Evolutionary conservation across 2,888 invertebrate genomes (phyloP).

Genomic region (Lysandra coridon): DNA sequence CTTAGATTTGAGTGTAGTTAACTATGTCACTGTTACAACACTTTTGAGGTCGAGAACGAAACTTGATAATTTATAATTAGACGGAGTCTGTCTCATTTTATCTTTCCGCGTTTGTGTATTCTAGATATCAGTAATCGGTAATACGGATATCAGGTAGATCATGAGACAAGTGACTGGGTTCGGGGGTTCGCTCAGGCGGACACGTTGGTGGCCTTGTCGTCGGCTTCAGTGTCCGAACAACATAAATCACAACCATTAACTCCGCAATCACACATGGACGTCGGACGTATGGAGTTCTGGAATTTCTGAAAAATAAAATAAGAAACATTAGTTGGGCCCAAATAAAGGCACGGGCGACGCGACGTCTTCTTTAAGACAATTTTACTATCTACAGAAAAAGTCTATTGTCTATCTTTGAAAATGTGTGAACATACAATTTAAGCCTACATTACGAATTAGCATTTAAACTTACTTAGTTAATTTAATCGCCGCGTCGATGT

Average conservation of each 20-base stretch:
- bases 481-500: background rate
- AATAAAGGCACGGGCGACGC: background rate
- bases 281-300: constrained; percentile 86
- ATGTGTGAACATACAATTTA: too few species aligned
- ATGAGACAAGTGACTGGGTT: constrained; percentile 32
- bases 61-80: constrained; percentile 59
- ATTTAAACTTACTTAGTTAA: background rate
- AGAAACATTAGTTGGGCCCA: background rate
- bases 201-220: constrained; percentile 68
- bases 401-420: too few species aligned
- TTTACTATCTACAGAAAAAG: too few species aligned
- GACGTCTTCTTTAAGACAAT: too few species aligned
- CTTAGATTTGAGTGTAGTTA: constrained; percentile 49
- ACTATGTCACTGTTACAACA: constrained; percentile 48
- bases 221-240: constrained; percentile 71
- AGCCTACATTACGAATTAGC: background rate
- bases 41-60: constrained; percentile 62
- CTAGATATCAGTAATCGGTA: constrained; percentile 52
- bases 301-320: constrained; percentile 83
- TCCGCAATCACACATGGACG: constrained; percentile 87
- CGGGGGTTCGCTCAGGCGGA: constrained; percentile 23
- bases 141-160: constrained; percentile 37
- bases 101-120: constrained; percentile 59
- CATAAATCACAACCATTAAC: constrained; percentile 87
- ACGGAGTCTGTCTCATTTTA: constrained; percentile 55